Percentiles rank a stretch among this genome's conserved stretches.
phyloP scores from a whole-genome alignment of 2,888 invertebrate species.

The Acleris cristana region DNA sequence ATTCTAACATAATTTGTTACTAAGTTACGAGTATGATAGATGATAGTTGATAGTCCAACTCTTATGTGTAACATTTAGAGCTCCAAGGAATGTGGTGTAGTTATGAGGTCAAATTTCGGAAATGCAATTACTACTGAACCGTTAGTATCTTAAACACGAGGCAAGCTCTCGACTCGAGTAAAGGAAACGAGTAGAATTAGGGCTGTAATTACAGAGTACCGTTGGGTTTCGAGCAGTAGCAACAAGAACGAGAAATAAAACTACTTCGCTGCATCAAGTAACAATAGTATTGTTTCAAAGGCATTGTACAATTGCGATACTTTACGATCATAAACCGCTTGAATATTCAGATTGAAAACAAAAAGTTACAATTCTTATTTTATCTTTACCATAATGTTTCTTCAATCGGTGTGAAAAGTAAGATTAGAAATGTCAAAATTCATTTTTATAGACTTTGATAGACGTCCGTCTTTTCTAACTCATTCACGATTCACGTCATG shows the following conservation, averaged over 20 bases:
- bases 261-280: slow-evolving; percentile 45
- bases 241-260: slow-evolving; percentile 42
- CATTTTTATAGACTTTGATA: too few species aligned
- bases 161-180: slow-evolving; percentile 25
- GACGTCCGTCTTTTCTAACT: neutral
- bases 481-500: too few species aligned
- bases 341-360: slow-evolving; percentile 40
- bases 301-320: slow-evolving; percentile 45
- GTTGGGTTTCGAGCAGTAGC: slow-evolving; percentile 36
- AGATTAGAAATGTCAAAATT: too few species aligned
- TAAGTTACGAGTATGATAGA: neutral
- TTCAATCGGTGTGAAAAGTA: too few species aligned
- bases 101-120: slow-evolving; percentile 46
- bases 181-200: slow-evolving; percentile 39
- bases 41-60: neutral
- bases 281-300: slow-evolving; percentile 49
- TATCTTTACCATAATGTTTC: neutral
- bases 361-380: slow-evolving; percentile 35
- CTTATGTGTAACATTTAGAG: slow-evolving; percentile 1
- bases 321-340: slow-evolving; percentile 43
- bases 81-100: slow-evolving; percentile 11
- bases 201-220: slow-evolving; percentile 41
- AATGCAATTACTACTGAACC: slow-evolving; percentile 42
- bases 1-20: slow-evolving; percentile 5
- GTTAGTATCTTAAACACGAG: slow-evolving; percentile 41